These are phyloP conservation scores for Drosophila chauvacae DNA, from an alignment of 1,140 invertebrate genomes.

Conservation along the genomic window DNA sequence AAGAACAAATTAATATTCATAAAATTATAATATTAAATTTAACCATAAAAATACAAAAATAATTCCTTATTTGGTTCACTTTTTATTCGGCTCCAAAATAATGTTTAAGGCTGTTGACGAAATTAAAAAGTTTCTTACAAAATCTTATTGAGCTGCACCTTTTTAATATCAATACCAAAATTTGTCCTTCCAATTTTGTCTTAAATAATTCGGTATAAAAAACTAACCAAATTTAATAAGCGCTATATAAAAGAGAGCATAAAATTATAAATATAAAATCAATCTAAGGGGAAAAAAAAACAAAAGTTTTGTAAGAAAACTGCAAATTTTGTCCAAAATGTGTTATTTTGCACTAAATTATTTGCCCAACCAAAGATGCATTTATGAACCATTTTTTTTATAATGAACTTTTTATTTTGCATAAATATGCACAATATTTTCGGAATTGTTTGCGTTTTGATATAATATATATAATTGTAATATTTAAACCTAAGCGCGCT, in stretches of 20 bases:
- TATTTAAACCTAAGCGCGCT: slow-evolving; percentile 61
- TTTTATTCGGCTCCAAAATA: not conserved
- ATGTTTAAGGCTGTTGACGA: no score
- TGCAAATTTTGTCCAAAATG: not conserved
- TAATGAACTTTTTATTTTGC: slow-evolving; percentile 77
- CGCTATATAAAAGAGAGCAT: not conserved
- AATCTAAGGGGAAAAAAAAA: not conserved
- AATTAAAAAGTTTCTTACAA: not conserved
- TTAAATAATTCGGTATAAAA: not conserved
- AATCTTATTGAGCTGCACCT: not conserved
- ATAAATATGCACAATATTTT: slow-evolving; percentile 73
- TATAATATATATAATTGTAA: slow-evolving; percentile 55
- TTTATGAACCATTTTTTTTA: slow-evolving; percentile 6
- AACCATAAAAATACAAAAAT: no score
- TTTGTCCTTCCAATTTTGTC: not conserved
- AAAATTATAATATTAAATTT: not conserved
- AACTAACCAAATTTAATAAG: not conserved
- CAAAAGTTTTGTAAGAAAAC: no score
- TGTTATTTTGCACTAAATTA: not conserved
- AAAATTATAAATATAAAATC: not conserved
- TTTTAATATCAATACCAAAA: not conserved
- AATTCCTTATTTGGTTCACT: not conserved
- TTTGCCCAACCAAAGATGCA: not conserved
- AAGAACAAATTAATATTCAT: not conserved
- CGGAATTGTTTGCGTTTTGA: slow-evolving; percentile 48